phyloP scores from a whole-genome alignment of 1,140 invertebrate genomes.

The Aphelenchoides fujianensis region DNA sequence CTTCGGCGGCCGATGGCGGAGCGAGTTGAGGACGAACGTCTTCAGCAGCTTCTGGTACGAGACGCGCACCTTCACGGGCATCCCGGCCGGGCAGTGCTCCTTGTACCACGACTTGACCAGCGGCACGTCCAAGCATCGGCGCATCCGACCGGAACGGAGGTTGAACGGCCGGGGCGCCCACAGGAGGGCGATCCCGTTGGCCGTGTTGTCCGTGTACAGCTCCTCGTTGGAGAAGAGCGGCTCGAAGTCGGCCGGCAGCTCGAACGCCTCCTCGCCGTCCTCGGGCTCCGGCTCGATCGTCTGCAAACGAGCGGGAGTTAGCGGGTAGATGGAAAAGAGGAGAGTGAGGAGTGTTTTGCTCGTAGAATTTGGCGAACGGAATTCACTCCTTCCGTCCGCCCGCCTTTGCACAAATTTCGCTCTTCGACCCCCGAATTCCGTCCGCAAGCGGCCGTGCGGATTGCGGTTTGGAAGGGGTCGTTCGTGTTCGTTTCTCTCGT shows the following conservation, averaged over 20 bases:
- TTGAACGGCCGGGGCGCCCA: constrained; percentile 98
- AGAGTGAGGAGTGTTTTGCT: not conserved
- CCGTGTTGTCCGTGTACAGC: constrained; percentile 90
- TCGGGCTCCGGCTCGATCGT: constrained; percentile 72
- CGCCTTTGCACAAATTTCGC: not conserved
- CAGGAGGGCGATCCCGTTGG: constrained; percentile 94
- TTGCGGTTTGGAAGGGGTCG: too few species aligned
- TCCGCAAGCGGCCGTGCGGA: too few species aligned
- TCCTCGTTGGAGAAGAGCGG: constrained; percentile 81
- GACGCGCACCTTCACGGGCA: constrained; percentile 97
- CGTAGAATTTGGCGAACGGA: constrained; percentile 4
- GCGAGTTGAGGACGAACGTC: constrained; percentile 93
- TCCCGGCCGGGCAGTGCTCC: constrained; percentile 94
- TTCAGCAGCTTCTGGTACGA: constrained; percentile 98
- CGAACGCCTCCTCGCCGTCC: constrained; percentile 83
- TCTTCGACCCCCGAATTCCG: not conserved
- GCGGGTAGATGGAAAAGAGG: too few species aligned
- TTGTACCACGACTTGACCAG: constrained; percentile 90
- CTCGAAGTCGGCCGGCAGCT: constrained; percentile 80
- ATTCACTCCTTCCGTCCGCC: not conserved
- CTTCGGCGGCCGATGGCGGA: constrained; percentile 94
- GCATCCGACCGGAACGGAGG: constrained; percentile 76
- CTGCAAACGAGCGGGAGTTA: constrained; percentile 48
- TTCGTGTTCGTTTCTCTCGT: not conserved
- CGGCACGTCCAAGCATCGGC: constrained; percentile 91